phyloP scores from a whole-genome alignment of 2,888 invertebrate species.

The Mystacides longicornis region DNA sequence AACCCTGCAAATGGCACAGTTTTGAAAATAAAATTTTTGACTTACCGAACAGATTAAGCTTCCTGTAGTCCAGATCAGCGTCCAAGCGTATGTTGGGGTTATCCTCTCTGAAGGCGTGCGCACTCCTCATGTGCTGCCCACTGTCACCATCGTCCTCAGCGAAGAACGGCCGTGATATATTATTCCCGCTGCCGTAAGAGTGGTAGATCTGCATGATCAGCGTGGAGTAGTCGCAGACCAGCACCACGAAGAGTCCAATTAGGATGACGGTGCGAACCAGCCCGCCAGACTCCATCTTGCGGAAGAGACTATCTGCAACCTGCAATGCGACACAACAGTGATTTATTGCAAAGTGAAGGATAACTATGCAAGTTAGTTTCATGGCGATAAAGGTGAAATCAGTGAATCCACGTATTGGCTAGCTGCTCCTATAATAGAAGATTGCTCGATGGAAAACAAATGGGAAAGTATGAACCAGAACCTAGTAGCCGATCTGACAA shows the following conservation, averaged over 20 bases:
- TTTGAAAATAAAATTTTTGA: not conserved
- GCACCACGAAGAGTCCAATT: conserved; percentile 46
- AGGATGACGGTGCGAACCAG: conserved; percentile 28
- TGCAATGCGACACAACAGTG: too few relatives aligned
- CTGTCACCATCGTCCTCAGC: conserved; percentile 28
- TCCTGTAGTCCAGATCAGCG: conserved; percentile 41
- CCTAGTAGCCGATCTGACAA: too few relatives aligned
- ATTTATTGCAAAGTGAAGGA: too few relatives aligned
- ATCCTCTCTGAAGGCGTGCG: conserved; percentile 33
- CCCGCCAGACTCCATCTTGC: conserved; percentile 24
- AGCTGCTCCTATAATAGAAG: too few relatives aligned
- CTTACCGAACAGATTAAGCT: conserved; percentile 37
- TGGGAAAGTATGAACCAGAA: too few relatives aligned
- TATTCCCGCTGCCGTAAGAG: conserved; percentile 33
- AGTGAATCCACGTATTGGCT: too few relatives aligned
- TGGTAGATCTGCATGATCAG: conserved; percentile 41
- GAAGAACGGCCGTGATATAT: conserved; percentile 31
- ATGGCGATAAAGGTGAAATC: too few relatives aligned
- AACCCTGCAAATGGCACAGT: not conserved
- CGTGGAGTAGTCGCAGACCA: conserved; percentile 49
- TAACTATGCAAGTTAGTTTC: too few relatives aligned
- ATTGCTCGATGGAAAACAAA: too few relatives aligned
- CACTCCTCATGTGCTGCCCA: conserved; percentile 32
- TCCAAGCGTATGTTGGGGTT: conserved; percentile 39
- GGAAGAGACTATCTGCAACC: too few relatives aligned